Base-by-base conservation (phyloP, 2,797 vertebrate species). In the Tapirus indicus region DNA sequence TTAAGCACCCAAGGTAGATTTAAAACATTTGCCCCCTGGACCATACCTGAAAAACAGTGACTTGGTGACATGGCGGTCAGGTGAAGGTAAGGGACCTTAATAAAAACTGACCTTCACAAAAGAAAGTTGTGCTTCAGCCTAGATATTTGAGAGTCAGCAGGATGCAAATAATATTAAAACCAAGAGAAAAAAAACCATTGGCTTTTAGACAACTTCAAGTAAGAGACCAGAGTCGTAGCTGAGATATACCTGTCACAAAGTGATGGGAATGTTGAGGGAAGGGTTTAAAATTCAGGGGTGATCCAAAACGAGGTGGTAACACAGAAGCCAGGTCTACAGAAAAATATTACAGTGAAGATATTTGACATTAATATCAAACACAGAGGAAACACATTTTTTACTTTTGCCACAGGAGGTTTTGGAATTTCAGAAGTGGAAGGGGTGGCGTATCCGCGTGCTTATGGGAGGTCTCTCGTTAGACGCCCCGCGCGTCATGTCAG, bases 71-170 rank as follows among this genome's bases (percentile, higher is more conserved):
- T 78, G 13, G 14, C 75, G 16, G 41, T 49, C 41, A 74, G 20
- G 25, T 93, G 20, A 44, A 66, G 23, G 14, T 58, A 66, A 88
- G 52, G 64, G 23, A 49, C 27, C 44, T 71, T 74, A 44, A 58
- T 88, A 25, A 87, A 93, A 68, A 91, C 25, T 74, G 13, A 66
- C 91, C 64, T 88, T 88, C 49, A 66, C 12, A 8, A 75, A 94
- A 80, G 25, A 8, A 66, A 87, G 72, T 62, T 75, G 9, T 35
- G 62, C 54, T 74, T 84, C 69, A 14, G 77, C 32, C 64, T 77
- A 88, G 66, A 17, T 85, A 60, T 84, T 88, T 85, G 41, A 41
- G 56, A 64, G 71, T 84, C 72, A 91, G 16, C 38, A 25, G 13
- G 38, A 74, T 8, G 2, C 58, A 94, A 54, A 54, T 25, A 38